Base-by-base conservation (phyloP, 2,797 vertebrate species). In the Dryobates pubescens region DNA sequence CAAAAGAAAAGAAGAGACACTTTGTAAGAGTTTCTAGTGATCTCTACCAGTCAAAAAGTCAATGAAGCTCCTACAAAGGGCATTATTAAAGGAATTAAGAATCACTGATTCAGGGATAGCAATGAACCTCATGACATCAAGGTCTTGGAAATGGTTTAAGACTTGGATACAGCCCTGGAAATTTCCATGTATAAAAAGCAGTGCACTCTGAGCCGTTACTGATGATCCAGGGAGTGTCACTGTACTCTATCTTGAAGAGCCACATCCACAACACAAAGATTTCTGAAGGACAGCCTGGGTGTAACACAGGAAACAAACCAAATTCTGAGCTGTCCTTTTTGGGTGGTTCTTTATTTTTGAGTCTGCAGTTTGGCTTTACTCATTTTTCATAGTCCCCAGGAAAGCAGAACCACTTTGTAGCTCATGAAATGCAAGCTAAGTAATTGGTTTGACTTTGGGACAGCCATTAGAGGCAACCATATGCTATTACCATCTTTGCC, bases 381-480 rank as follows among this genome's bases (percentile, higher is more conserved):
- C 4, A 77, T 91, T 90, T 88, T 86, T 82, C 45, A 56, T 19
- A 58, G 45, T 71, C 24, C 16, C 57, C 29, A 64, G 29, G 34
- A 79, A 86, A 94, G 49, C 24, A 79, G 23, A 91, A 76, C 18
- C 45, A 54, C 64, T 84, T 61, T 15, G 29, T 43, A 57, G 59
- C 47, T 94, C 69, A 14, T 54, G 54, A 94, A 58, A 85, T 68
- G 49, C 34, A 82, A 71, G 54, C 24, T 71, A 82, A 84, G 45
- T 82, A 93, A 95, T 77, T 80, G 41, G 19, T 58, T 88, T 91
- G 84, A 95, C 88, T 92, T 76, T 27, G 83, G 45, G 72, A 89
- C 72, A 89, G 77, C 45, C n/a, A 41, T 82, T 68, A 86, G 69
- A 80, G 86, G 81, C n/a, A 87, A 68, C 62, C 75, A 92, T 69